A percentile compares a stretch with the other conserved stretches of the same genome.
Conservation (phyloP, 2,797 vertebrate species). For the Sebastes miniatus region DNA sequence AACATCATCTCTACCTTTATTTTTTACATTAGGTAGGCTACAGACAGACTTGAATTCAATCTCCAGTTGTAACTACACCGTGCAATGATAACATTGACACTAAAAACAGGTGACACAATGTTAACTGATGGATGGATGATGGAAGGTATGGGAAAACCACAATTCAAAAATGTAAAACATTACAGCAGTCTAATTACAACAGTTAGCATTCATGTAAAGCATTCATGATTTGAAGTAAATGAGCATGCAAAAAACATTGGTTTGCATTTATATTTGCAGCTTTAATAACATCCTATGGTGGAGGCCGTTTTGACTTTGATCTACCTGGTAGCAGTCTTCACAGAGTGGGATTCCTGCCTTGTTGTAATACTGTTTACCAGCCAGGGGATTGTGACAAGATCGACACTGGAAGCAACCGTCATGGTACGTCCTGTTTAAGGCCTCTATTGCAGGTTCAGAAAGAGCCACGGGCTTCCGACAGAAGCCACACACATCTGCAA, state of each 20-base stretch:
- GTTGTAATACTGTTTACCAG: slow-evolving; percentile 91
- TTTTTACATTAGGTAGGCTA: background rate
- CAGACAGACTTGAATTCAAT: background rate
- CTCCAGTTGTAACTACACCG: background rate
- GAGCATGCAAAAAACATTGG: background rate
- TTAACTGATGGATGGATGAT: background rate
- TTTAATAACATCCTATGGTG: background rate
- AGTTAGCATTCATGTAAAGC: background rate
- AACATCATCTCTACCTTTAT: background rate
- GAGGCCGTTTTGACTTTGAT: background rate
- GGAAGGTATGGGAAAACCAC: background rate
- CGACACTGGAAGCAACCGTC: slow-evolving; percentile 91
- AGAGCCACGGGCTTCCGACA: slow-evolving; percentile 89
- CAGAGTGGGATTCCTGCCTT: slow-evolving; percentile 89
- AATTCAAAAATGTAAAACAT: background rate
- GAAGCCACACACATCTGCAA: slow-evolving; percentile 91
- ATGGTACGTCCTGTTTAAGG: slow-evolving; percentile 92
- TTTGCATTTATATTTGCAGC: background rate
- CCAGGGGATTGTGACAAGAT: slow-evolving; percentile 85
- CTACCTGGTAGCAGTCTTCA: slow-evolving; percentile 90
- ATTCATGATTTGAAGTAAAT: background rate
- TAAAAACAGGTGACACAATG: background rate
- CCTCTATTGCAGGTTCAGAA: slow-evolving; percentile 83
- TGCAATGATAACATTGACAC: background rate
- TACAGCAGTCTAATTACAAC: background rate